Base-by-base conservation (phyloP, 2,888 invertebrate genomes). In the Panopea generosa region DNA sequence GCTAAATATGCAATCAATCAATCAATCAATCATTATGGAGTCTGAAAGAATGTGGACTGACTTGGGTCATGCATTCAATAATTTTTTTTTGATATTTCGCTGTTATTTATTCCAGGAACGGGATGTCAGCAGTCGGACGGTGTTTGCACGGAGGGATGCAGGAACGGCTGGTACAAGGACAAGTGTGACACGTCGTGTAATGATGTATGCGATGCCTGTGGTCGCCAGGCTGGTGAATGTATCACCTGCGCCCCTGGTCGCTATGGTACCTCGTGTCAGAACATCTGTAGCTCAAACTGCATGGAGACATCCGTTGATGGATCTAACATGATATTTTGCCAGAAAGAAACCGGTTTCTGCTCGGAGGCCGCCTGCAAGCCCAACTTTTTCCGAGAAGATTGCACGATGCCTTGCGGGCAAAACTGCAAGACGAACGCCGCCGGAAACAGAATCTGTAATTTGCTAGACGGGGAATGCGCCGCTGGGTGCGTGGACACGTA, bases 221-320 rank as follows among this genome's bases (percentile, higher is more conserved):
- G 55, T 16, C 55, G 70, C 14, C 22, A 33, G 6, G 53, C 29
- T n/a, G 76, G 76, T 0, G 43, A 45, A 1, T 76, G 76, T 29
- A 27, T 70, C 24, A 67, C 66, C 2, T 79, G 79, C 29, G 38
- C 49, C 9, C 24, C 56, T 27, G 69, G 63, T 16, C 56, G 61
- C 20, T 72, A 70, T 63, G 79, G 79, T 2, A 14, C n/a, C 7
- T 22, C 29, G 2, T 79, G 79, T 27, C 29, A 63, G 4, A 33
- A 55, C 0, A 49, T 47, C 1, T 79, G 79, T 33, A 79, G 74
- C 18, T 29, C 59, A 2, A 79, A 79, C 45, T 79, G 79, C 27
- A 43, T 45, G 24, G 50, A 20, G 0, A 62, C 66, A 0, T 1
- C 24, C 1, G 53, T 16, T 9, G 52, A 47, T 18, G 45, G 45